Evolutionary conservation across 2,888 invertebrate genomes (phyloP).

Genomic region (Acanthosoma haemorrhoidale): DNA sequence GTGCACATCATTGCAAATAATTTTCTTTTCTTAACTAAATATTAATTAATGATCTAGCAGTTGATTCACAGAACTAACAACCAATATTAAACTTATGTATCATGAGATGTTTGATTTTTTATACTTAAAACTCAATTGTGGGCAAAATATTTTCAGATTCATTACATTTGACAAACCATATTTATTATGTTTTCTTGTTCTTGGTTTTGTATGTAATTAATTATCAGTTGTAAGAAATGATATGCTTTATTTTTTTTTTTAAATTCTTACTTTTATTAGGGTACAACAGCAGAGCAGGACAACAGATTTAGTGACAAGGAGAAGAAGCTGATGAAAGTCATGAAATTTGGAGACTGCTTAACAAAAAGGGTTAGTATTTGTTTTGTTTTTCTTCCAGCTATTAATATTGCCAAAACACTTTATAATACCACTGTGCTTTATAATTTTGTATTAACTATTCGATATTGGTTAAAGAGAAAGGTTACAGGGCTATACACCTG

Average conservation of each 20-base stretch:
- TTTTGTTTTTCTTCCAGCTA: not conserved
- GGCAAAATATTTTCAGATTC: not conserved
- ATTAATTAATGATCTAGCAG: too few species aligned
- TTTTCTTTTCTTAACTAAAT: too few species aligned
- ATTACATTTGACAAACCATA: not conserved
- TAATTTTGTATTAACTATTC: too few species aligned
- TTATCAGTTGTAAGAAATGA: not conserved
- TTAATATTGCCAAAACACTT: too few species aligned
- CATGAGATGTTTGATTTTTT: too few species aligned
- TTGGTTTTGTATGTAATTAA: not conserved
- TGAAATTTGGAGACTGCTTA: slow-evolving; percentile 91
- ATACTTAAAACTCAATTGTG: too few species aligned
- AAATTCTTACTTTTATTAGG: slow-evolving; percentile 55
- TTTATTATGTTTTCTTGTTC: slow-evolving; percentile 3
- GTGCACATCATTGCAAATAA: too few species aligned
- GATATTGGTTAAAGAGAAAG: too few species aligned
- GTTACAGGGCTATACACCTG: too few species aligned
- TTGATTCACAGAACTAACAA: too few species aligned
- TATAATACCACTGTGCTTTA: too few species aligned
- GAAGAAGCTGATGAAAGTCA: slow-evolving; percentile 96
- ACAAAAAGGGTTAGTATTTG: slow-evolving; percentile 69
- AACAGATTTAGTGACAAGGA: slow-evolving; percentile 99
- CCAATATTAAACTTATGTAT: too few species aligned
- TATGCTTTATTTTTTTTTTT: not conserved
- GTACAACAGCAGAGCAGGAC: slow-evolving; percentile 97